Percentiles rank a stretch among this genome's conserved stretches.
Evolutionary conservation across 2,797 vertebrate genomes (phyloP).

Genomic region (Catostomus latipinnis): DNA sequence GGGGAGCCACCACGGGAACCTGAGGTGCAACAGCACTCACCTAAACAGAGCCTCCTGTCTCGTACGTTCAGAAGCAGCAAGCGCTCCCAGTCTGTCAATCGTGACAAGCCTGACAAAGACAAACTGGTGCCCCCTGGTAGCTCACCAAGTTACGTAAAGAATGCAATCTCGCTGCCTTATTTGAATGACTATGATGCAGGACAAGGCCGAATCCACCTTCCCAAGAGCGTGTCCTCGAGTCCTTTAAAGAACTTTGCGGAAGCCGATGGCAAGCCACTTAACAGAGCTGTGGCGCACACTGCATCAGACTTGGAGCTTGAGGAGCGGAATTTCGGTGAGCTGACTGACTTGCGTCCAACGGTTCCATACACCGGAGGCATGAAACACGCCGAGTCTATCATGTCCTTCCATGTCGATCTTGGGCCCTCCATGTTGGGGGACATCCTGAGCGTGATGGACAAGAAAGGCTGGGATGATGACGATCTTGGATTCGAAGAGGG

Average conservation of each 20-base stretch:
- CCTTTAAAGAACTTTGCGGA: slow-evolving; percentile 83
- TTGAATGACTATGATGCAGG: slow-evolving; percentile 84
- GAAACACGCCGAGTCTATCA: slow-evolving; percentile 95
- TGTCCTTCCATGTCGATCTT: slow-evolving; percentile 98
- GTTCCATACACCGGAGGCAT: slow-evolving; percentile 73
- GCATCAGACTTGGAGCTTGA: slow-evolving; percentile 76
- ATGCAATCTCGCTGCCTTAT: slow-evolving; percentile 91
- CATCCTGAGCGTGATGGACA: slow-evolving; percentile 95
- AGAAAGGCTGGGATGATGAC: slow-evolving; percentile 85
- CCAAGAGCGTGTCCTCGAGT: slow-evolving; percentile 91
- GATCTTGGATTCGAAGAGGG: slow-evolving; percentile 80
- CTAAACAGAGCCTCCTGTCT: slow-evolving; percentile 87
- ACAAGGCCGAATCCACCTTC: slow-evolving; percentile 70
- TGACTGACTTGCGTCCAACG: slow-evolving; percentile 84
- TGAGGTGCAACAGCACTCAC: slow-evolving; percentile 64
- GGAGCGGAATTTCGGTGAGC: slow-evolving; percentile 88
- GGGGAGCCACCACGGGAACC: slow-evolving; percentile 85
- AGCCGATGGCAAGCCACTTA: slow-evolving; percentile 65
- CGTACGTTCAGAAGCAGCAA: slow-evolving; percentile 94
- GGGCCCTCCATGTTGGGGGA: slow-evolving; percentile 98
- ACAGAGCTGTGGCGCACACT: slow-evolving; percentile 77
- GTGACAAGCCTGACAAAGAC: slow-evolving; percentile 81
- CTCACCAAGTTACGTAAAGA: slow-evolving; percentile 88
- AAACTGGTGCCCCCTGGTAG: slow-evolving; percentile 78
- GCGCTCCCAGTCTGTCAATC: slow-evolving; percentile 89